Evolutionary conservation across 2,113 vertebrate species (phyloP).

Genomic region (Grammomys dolichurus): DNA sequence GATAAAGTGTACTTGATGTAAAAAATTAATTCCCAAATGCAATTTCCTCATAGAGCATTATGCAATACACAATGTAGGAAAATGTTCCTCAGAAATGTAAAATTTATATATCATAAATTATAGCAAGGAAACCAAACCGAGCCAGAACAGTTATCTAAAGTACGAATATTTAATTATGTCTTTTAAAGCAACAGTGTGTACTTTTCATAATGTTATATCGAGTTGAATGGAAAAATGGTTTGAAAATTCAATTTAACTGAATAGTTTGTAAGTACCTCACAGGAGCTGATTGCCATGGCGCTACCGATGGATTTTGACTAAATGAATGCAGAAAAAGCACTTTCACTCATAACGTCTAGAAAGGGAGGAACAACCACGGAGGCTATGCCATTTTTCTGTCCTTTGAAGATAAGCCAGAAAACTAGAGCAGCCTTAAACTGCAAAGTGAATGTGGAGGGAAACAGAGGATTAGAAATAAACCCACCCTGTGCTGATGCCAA

Average conservation of each 20-base stretch:
- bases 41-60: background rate
- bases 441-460: background rate
- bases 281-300: background rate
- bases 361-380: background rate
- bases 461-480: background rate
- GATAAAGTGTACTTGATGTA: background rate
- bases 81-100: background rate
- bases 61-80: background rate
- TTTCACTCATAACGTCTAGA: background rate
- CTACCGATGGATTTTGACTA: background rate
- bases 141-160: background rate
- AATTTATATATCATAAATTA: background rate
- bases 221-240: background rate
- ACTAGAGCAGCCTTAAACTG: background rate
- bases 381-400: background rate
- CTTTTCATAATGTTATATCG: background rate
- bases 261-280: background rate
- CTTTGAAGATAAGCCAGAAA: slow-evolving; percentile 11
- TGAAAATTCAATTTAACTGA: background rate
- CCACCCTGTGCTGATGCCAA: background rate
- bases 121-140: slow-evolving; percentile 1
- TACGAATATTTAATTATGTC: background rate
- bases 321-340: background rate
- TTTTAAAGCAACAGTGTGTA: background rate
- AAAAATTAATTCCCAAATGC: background rate